Evolutionary conservation across 2,888 invertebrate genomes (phyloP).

Genomic region (Nemoura dubitans): DNA sequence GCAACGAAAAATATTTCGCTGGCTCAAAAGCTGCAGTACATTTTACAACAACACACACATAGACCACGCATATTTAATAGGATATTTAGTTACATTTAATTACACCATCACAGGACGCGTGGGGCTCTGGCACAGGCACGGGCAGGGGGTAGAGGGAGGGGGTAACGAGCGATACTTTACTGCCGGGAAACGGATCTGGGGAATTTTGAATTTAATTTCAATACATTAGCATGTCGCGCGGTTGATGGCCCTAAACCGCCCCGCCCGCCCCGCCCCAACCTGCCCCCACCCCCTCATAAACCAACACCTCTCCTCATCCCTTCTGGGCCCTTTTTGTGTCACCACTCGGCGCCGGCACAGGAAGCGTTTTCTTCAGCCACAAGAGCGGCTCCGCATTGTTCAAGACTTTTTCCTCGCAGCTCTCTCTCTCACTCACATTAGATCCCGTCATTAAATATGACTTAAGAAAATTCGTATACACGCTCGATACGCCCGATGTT

Average conservation of each 20-base stretch:
- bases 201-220: constrained; percentile 46
- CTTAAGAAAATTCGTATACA: constrained; percentile 12
- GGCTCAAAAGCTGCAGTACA: not conserved
- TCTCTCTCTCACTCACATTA: not conserved
- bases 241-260: not conserved
- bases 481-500: not conserved
- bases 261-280: not conserved
- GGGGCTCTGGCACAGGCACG: not conserved
- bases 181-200: not conserved
- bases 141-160: not conserved
- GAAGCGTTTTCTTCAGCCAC: not conserved
- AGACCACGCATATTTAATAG: not conserved
- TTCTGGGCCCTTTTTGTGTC: not conserved
- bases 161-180: constrained; percentile 12
- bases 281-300: not conserved
- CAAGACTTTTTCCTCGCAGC: not conserved
- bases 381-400: not conserved
- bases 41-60: not conserved
- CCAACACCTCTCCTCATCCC: not conserved
- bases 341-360: not conserved
- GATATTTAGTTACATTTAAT: not conserved
- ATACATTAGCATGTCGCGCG: constrained; percentile 43
- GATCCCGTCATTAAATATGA: not conserved
- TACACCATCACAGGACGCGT: not conserved
- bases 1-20: not conserved